Percentiles rank a stretch among this genome's conserved stretches.
phyloP scores from a whole-genome alignment of 92 coral and sea anemone genomes.

The Muricea muricata region DNA sequence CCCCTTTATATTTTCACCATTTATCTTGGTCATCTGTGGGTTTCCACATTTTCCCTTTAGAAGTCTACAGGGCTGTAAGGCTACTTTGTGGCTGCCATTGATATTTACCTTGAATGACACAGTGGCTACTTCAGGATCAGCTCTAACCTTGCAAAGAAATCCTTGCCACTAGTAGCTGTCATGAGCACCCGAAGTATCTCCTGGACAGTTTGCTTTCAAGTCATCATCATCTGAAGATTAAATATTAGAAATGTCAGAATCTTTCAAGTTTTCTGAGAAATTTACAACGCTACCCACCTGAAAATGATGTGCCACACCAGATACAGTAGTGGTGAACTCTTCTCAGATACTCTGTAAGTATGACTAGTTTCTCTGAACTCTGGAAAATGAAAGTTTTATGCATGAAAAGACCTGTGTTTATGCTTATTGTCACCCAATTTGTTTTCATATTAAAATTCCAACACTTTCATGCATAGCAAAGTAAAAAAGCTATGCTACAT shows the following conservation, averaged over 20 bases:
- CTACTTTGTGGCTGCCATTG: background rate
- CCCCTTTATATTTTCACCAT: too few species aligned
- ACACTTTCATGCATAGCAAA: too few species aligned
- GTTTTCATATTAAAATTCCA: background rate
- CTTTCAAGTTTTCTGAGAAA: background rate
- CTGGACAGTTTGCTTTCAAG: conserved; percentile 82
- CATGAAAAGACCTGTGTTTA: background rate
- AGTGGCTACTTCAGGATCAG: background rate
- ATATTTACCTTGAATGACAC: background rate
- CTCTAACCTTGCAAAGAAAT: background rate
- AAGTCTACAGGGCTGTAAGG: too few species aligned
- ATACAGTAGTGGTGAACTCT: conserved; percentile 83
- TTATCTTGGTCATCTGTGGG: too few species aligned
- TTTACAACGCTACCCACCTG: conserved; percentile 63
- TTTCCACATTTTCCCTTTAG: too few species aligned
- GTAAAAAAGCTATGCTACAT: too few species aligned
- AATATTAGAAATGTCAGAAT: background rate
- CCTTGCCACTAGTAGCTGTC: conserved; percentile 37
- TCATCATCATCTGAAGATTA: conserved; percentile 75
- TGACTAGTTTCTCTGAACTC: conserved; percentile 83
- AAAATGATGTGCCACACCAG: conserved; percentile 94
- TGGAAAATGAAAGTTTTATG: conserved; percentile 34
- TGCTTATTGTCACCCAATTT: background rate
- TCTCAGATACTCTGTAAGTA: conserved; percentile 84
- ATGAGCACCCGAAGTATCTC: conserved; percentile 72